phyloP scores from a whole-genome alignment of 2,797 vertebrate genomes.

The Coccyzus lansbergi region DNA sequence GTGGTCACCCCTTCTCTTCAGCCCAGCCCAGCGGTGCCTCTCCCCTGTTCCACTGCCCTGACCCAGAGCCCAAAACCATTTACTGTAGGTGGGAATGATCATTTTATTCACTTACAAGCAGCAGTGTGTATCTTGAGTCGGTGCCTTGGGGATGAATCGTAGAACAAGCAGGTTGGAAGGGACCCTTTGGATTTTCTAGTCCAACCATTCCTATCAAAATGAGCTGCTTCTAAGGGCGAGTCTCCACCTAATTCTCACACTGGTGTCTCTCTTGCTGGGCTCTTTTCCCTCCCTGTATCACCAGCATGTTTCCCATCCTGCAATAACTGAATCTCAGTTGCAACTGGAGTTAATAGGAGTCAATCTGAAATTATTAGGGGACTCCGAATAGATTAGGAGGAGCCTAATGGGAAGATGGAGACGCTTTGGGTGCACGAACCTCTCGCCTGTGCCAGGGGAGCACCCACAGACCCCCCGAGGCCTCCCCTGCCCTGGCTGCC shows the following conservation, averaged over 20 bases:
- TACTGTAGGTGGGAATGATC: rapidly evolving
- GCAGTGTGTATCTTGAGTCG: rapidly evolving
- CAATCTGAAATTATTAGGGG: background rate
- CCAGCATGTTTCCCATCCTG: rapidly evolving
- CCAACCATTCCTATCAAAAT: no score
- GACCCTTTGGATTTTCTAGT: no score
- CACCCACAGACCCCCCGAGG: background rate
- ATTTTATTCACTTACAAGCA: rapidly evolving
- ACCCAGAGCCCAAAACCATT: background rate
- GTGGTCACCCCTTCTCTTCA: no score
- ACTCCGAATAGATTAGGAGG: background rate
- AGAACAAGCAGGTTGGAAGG: no score
- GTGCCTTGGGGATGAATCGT: background rate
- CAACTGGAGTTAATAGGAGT: background rate
- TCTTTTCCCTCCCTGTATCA: rapidly evolving
- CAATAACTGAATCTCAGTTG: background rate
- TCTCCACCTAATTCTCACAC: background rate
- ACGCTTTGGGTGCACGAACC: background rate
- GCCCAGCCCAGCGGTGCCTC: rapidly evolving
- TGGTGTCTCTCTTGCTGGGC: background rate
- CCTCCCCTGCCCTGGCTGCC: background rate
- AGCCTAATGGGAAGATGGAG: background rate
- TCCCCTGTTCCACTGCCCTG: background rate
- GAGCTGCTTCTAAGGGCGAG: background rate
- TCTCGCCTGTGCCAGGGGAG: background rate